Evolutionary conservation across 2,113 vertebrate species (phyloP), one percentile per base, ranked within the genome.

Genomic region (Psammodynastes pulverulentus): DNA sequence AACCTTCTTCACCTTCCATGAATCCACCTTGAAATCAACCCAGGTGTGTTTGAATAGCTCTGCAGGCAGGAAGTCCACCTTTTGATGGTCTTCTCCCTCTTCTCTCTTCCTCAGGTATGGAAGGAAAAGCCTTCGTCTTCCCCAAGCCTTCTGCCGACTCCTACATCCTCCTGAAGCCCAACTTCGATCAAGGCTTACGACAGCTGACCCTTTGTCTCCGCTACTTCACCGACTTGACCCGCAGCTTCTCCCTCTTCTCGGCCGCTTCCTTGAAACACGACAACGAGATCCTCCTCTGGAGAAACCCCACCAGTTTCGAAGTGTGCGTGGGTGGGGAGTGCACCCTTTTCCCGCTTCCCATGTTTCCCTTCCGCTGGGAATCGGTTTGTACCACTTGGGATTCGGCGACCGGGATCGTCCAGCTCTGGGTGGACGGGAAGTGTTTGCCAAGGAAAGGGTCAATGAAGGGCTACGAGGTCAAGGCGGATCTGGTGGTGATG

Each of bases 371-470:
- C 51, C 54, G 86, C 17, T 92, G 84, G 24, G 56, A 86, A 89
- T 89, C 87, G 9, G 51, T 85, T 23, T 89, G 94, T 51, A 4
- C 19, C 3, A 94, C 13, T 4, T 94, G 90, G 85, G 90, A 93
- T 3, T 94, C 89, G 0, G 0, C 0, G 0, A 89, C 43, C 0
- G 91, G 92, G 15, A 48, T 84, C 0, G 1, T 49, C 24, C 92
- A 93, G 24, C 48, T 97, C 23, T 95, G 92, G 92, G 26, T 94
- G 10, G 52, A 93, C n/a, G 90, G 93, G 23, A 91, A 90, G 15
- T 21, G 52, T 24, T 12, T 84, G 45, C 49, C 56, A 4, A 95
- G 94, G 52, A 91, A 58, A 39, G 84, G 24, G 6, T 9, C 90
- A 3, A 26, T 87, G 13, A 79, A 45, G 45, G 89, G 86, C 2